A percentile compares a stretch with the other conserved stretches of the same genome.
phyloP scores from a whole-genome alignment of 2,113 vertebrate species.

The Strix uralensis region DNA sequence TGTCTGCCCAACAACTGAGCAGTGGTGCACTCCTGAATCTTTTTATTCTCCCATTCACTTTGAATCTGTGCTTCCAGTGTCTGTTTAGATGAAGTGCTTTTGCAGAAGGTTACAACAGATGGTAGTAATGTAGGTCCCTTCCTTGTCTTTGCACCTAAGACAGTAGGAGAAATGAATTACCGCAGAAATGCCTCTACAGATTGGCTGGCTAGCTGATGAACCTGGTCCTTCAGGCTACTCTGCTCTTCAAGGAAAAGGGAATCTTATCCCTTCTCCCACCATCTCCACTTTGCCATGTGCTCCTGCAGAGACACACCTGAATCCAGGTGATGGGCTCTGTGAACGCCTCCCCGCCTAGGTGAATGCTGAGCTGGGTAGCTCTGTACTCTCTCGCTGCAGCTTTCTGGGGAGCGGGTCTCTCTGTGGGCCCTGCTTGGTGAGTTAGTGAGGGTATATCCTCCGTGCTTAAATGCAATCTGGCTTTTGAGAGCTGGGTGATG shows the following conservation, averaged over 20 bases:
- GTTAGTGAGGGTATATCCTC: not conserved
- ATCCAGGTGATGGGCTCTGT: not conserved
- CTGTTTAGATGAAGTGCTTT: not conserved
- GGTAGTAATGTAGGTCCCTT: not conserved
- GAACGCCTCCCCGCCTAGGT: fast-evolving
- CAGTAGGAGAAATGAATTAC: not conserved
- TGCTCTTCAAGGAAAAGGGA: not conserved
- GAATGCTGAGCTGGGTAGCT: not conserved
- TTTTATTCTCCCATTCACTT: not conserved
- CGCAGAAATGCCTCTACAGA: not conserved
- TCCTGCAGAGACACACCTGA: not conserved
- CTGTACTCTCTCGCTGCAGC: not conserved
- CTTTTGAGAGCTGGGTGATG: slow-evolving; percentile 17
- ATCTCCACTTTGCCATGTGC: not conserved
- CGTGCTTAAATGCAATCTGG: not conserved
- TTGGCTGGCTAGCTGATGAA: not conserved
- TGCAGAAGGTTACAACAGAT: slow-evolving; percentile 29
- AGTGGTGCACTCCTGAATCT: not conserved
- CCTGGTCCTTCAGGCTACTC: not conserved
- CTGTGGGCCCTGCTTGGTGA: not conserved
- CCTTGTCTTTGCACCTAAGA: not conserved
- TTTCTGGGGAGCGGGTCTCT: not conserved
- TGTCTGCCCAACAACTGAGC: not conserved
- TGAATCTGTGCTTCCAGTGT: not conserved
- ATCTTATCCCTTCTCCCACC: not conserved